Percentiles rank a stretch among this genome's conserved stretches.
Evolutionary conservation across 2,888 invertebrate species (phyloP).

Genomic region (Ectemnius lituratus): DNA sequence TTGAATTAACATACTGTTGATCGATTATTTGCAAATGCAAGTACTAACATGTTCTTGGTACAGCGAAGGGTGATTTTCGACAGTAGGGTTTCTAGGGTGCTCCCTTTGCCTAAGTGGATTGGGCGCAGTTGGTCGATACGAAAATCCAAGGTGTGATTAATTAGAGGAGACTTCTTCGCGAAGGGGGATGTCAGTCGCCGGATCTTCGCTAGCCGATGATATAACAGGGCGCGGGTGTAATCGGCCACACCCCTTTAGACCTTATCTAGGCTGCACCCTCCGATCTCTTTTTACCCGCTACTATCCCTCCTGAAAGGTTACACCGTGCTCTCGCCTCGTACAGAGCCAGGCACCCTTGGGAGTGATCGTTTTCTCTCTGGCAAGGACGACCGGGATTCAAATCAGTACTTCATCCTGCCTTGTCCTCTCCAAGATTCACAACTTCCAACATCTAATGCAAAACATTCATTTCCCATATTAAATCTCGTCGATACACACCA

Average conservation of each 20-base stretch:
- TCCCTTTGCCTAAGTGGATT: too few relatives aligned
- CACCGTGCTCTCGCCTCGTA: conserved; percentile 1
- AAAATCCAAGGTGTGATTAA: conserved; percentile 34
- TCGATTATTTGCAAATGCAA: too few relatives aligned
- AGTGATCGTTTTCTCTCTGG: conserved; percentile 34
- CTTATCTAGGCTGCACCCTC: conserved; percentile 73
- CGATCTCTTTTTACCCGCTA: conserved; percentile 37
- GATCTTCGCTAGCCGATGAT: conserved; percentile 36
- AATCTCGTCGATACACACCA: too few relatives aligned
- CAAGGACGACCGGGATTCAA: conserved; percentile 31
- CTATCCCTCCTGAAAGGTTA: conserved; percentile 41
- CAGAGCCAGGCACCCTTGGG: conserved; percentile 20
- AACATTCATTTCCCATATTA: too few relatives aligned
- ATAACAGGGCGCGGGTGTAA: conserved; percentile 36
- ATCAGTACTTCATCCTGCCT: conserved; percentile 35
- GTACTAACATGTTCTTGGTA: too few relatives aligned
- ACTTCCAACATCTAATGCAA: too few relatives aligned
- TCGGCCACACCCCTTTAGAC: conserved; percentile 67
- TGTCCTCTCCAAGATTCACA: neutral
- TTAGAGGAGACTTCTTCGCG: conserved; percentile 40
- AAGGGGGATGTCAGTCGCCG: conserved; percentile 37
- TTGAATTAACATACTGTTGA: too few relatives aligned
- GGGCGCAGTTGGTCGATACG: neutral
- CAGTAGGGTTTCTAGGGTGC: too few relatives aligned
- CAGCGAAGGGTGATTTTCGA: neutral